Conservation (phyloP, 2,888 invertebrate species). For the Pachliopta kotzebuea region DNA sequence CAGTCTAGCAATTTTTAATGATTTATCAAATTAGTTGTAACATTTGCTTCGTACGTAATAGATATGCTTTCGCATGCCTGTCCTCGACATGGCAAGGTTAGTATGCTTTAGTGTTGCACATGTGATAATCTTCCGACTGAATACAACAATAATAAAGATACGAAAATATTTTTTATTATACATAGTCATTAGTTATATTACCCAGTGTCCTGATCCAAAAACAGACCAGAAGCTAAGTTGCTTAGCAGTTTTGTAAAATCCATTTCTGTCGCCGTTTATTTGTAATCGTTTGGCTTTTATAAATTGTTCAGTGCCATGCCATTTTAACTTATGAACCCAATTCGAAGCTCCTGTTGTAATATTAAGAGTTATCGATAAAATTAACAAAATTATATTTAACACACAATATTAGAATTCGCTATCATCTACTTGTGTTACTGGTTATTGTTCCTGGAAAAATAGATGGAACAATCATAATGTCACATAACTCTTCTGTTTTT, state of each 20-base stretch:
- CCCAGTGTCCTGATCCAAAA: conserved; percentile 71
- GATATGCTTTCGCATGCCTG: too few species aligned
- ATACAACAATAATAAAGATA: too few species aligned
- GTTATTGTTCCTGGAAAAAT: background rate
- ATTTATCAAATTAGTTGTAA: too few species aligned
- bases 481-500: background rate
- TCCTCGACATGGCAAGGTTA: too few species aligned
- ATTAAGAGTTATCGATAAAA: background rate
- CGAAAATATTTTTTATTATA: background rate
- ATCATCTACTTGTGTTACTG: background rate
- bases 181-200: conserved; percentile 37
- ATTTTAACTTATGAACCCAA: conserved; percentile 68
- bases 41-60: too few species aligned
- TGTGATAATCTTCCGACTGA: background rate
- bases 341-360: conserved; percentile 58
- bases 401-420: background rate
- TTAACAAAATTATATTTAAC: background rate
- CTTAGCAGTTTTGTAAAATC: conserved; percentile 58
- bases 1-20: too few species aligned
- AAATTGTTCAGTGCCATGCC: conserved; percentile 60
- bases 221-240: conserved; percentile 67
- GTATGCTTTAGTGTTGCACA: too few species aligned
- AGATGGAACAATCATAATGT: background rate
- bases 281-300: conserved; percentile 43
- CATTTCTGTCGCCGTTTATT: conserved; percentile 56